Conservation (phyloP, 2,113 vertebrate species). For the Oostethus manadensis region DNA sequence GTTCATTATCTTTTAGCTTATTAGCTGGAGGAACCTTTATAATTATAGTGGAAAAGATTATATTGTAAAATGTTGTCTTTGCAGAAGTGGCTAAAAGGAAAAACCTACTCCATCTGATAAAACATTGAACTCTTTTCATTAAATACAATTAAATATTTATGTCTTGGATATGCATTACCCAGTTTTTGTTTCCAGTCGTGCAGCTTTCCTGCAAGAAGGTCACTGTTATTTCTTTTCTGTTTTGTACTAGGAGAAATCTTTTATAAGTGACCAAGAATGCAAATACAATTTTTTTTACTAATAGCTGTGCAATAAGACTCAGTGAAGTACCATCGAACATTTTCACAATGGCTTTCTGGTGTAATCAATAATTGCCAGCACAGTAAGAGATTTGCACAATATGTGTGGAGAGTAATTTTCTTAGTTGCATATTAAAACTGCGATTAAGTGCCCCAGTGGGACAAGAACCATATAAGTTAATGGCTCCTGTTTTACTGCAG, state of each 20-base stretch:
- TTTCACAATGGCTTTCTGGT: constrained; percentile 27
- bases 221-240: background rate
- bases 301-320: constrained; percentile 16
- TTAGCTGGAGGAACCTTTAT: constrained; percentile 65
- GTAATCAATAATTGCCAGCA: constrained; percentile 50
- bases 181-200: constrained; percentile 14
- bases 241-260: background rate
- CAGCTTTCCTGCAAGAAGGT: background rate
- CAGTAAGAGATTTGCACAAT: constrained; percentile 29
- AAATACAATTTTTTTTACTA: background rate
- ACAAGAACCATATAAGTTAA: constrained; percentile 61
- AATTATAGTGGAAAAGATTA: constrained; percentile 64
- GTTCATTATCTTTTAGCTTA: constrained; percentile 47
- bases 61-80: constrained; percentile 64
- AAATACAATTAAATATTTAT: constrained; percentile 56
- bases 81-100: constrained; percentile 65
- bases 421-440: constrained; percentile 53
- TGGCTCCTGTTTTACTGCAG: constrained; percentile 47
- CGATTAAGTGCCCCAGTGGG: constrained; percentile 58
- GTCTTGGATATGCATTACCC: constrained; percentile 39
- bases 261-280: background rate
- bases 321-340: constrained; percentile 22
- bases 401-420: constrained; percentile 30
- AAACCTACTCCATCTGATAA: constrained; percentile 57
- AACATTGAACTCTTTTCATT: constrained; percentile 62